Conservation (phyloP, 53 echinoderm and acorn worm species). For the Apostichopus leukothele region DNA sequence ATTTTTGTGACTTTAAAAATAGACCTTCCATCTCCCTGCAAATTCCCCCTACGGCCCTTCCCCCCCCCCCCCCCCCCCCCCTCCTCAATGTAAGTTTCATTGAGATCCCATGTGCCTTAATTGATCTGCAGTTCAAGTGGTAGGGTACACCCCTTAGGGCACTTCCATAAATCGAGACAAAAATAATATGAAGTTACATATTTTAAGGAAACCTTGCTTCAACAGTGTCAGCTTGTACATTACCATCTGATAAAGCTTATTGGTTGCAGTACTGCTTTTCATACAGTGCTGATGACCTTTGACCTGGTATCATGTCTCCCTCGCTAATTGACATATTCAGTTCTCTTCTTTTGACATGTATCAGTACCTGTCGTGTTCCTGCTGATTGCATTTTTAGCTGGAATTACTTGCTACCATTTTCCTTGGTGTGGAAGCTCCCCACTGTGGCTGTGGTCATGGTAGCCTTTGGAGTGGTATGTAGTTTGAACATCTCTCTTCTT, state of each 20-base stretch:
- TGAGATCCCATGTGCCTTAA: no score
- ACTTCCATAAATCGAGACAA: neutral
- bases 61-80: no score
- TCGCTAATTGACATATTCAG: constrained; percentile 13
- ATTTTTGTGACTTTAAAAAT: no score
- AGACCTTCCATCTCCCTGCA: no score
- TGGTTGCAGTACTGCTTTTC: neutral
- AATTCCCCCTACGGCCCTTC: no score
- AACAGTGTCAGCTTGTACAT: no score
- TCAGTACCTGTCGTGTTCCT: constrained; percentile 28
- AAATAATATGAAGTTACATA: no score
- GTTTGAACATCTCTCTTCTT: neutral
- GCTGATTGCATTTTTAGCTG: constrained; percentile 11
- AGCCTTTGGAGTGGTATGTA: neutral
- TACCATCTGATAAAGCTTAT: no score
- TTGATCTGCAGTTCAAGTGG: neutral
- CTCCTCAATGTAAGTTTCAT: no score
- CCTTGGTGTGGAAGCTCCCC: neutral
- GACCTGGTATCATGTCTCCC: constrained; percentile 7
- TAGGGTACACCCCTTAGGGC: neutral
- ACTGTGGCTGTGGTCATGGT: neutral
- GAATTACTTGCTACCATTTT: neutral
- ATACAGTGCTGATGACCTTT: constrained; percentile 17
- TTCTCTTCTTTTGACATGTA: constrained; percentile 14
- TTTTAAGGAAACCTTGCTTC: no score